Conservation (phyloP, 2,113 vertebrate species). For the Dicaeum eximium region DNA sequence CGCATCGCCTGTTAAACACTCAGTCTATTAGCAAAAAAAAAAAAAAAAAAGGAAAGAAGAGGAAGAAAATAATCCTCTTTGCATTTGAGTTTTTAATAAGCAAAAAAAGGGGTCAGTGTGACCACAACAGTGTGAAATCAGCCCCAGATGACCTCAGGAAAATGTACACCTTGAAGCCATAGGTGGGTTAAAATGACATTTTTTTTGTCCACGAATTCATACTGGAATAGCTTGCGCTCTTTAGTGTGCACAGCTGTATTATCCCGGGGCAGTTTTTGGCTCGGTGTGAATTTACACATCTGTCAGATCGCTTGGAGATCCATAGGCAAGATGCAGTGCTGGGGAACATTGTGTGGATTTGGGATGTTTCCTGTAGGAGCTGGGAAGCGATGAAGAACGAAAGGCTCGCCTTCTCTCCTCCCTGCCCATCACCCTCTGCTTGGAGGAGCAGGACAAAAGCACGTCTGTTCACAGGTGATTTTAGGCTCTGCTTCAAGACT, state of each 20-base stretch:
- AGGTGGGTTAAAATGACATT: constrained; percentile 3
- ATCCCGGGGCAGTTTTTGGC: constrained; percentile 61
- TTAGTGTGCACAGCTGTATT: constrained; percentile 58
- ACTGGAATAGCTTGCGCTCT: constrained; percentile 15
- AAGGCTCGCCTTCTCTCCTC: neutral
- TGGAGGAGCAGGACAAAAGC: neutral
- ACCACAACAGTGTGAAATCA: neutral
- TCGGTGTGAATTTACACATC: constrained; percentile 52
- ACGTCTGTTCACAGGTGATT: neutral
- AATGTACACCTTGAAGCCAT: constrained; percentile 28
- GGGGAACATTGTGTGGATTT: constrained; percentile 38
- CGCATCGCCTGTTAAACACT: constrained; percentile 35
- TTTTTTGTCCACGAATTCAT: neutral
- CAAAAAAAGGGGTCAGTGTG: neutral
- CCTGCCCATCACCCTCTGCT: neutral
- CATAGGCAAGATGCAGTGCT: constrained; percentile 18
- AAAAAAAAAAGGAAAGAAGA: neutral
- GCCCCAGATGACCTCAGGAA: neutral
- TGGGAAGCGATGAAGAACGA: neutral
- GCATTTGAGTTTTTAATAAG: neutral
- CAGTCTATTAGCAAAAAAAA: neutral
- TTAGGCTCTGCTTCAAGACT: neutral
- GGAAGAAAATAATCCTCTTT: neutral
- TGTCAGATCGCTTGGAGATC: constrained; percentile 56
- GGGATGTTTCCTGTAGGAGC: constrained; percentile 54